Percentiles rank a stretch among this genome's conserved stretches.
Conservation (phyloP, 1,140 invertebrate genomes). For the Drosophila aff. region DNA sequence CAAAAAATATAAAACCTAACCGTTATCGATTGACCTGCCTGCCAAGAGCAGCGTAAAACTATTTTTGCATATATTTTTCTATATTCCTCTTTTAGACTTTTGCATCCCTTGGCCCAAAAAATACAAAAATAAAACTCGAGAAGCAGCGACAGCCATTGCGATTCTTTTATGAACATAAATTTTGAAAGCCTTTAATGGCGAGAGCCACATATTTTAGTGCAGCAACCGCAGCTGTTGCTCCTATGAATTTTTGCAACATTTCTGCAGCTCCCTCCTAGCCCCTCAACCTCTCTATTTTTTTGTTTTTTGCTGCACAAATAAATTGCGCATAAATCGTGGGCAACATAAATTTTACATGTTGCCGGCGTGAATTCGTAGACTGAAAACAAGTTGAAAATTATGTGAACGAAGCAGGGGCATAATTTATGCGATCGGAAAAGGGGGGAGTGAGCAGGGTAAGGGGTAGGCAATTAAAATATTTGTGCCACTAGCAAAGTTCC, state of each 20-base stretch:
- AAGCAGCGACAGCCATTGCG: constrained; percentile 40
- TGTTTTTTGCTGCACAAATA: constrained; percentile 76
- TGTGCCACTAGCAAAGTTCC: constrained; percentile 62
- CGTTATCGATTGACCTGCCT: constrained; percentile 55
- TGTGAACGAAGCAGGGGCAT: constrained; percentile 68
- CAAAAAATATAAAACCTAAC: constrained; percentile 29
- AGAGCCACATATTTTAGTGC: constrained; percentile 57
- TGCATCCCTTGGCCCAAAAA: constrained; percentile 28
- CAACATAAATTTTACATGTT: constrained; percentile 81
- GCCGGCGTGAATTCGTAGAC: constrained; percentile 65
- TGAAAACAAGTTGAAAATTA: constrained; percentile 75
- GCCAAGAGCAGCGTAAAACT: constrained; percentile 44
- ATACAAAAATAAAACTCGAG: constrained; percentile 32
- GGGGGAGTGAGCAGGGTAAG: background rate
- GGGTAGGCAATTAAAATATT: constrained; percentile 76
- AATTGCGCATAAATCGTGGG: constrained; percentile 82
- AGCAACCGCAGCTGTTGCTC: constrained; percentile 70
- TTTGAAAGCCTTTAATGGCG: constrained; percentile 77
- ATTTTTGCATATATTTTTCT: constrained; percentile 45
- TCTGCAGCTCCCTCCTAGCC: background rate
- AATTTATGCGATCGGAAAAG: constrained; percentile 57
- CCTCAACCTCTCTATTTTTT: constrained; percentile 16
- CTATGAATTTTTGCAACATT: constrained; percentile 55
- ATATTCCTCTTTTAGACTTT: constrained; percentile 11
- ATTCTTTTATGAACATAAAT: constrained; percentile 78